Base-by-base conservation (phyloP, 2,888 invertebrate genomes). In the Diaprepes abbreviatus region DNA sequence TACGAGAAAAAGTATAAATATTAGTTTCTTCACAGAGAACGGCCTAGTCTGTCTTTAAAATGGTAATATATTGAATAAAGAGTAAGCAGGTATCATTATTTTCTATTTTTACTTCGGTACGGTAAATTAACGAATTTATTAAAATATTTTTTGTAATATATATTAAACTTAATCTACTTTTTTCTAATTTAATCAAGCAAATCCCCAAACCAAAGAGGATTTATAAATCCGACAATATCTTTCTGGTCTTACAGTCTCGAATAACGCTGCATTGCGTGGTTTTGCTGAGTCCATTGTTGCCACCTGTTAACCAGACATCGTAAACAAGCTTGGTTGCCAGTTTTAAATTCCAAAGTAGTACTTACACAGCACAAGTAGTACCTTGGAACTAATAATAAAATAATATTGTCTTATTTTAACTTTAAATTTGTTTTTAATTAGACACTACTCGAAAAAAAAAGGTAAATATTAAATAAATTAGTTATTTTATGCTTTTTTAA, bases 251-350 rank as follows among this genome's bases (percentile, higher is more conserved):
- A 14, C 38, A 6, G 35, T 55, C 36, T 55, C 28, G 40, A 21
- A 58, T 43, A 38, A 43, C 43, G 38, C 36, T 38, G 40, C 38
- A 58, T 58, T 17, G 54, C 54, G 59, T 57, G 59, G 59, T 40
- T 40, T 45, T 33, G 40, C 31, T 55, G 48, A 33, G 33, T 21
- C 19, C 66, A 36, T 31, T 71, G 81, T 81, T 81, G 81, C 80
- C 77, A 79, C 80, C 77, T 80, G 79, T 80, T 80, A 78, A 76
- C 60, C 66, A 70, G 73, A 76, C 76, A 77, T 79, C 78, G 79
- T 78, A 77, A 76, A 70, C 72, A 72, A 59, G 74, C 79, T 67
- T 55, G 62, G 81, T 75, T 80, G 81, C 79, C 80, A 73, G 58
- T 71, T 76, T 67, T 57, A 55, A 55, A 40, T 66, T 57, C 62